These are phyloP conservation scores for Hoplostethus atlanticus DNA, from an alignment of 2,797 vertebrate genomes.

Conservation along the genomic window DNA sequence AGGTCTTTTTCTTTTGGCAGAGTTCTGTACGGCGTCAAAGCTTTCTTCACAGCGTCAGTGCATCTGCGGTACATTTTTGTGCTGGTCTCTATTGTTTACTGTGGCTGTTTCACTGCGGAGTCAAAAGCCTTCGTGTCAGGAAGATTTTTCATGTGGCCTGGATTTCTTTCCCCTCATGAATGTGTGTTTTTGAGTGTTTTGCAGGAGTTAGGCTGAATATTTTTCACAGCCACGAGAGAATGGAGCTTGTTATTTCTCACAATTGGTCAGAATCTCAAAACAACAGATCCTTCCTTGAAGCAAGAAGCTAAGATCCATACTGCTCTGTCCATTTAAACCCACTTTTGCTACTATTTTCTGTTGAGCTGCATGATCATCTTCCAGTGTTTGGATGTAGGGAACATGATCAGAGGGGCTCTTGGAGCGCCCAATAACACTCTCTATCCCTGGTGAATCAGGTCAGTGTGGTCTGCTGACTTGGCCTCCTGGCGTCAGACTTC, in stretches of 20 bases:
- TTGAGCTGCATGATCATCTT: constrained; percentile 43
- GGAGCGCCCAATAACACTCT: constrained; percentile 50
- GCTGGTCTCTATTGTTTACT: constrained; percentile 64
- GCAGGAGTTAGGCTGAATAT: constrained; percentile 38
- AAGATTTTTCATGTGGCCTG: constrained; percentile 72
- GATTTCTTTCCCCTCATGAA: constrained; percentile 12
- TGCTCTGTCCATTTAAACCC: constrained; percentile 20
- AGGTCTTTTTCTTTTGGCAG: constrained; percentile 2
- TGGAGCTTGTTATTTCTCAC: constrained; percentile 45
- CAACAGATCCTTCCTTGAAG: constrained; percentile 34
- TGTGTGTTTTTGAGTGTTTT: constrained; percentile 59
- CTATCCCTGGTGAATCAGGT: constrained; percentile 71
- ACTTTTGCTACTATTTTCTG: constrained; percentile 23
- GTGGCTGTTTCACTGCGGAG: constrained; percentile 59
- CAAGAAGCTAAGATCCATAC: constrained; percentile 15
- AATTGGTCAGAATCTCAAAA: constrained; percentile 30
- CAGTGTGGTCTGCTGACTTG: constrained; percentile 79
- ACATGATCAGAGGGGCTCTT: constrained; percentile 35
- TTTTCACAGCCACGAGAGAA: constrained; percentile 47
- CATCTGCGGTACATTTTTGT: constrained; percentile 52
- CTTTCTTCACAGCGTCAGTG: constrained; percentile 36
- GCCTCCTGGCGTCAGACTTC: constrained; percentile 75
- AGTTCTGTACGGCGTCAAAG: constrained; percentile 25
- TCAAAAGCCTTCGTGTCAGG: constrained; percentile 61
- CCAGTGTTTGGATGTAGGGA: constrained; percentile 43